These are phyloP conservation scores for Nymphalis urticae DNA, from an alignment of 2,888 invertebrate genomes.

Conservation along the genomic window DNA sequence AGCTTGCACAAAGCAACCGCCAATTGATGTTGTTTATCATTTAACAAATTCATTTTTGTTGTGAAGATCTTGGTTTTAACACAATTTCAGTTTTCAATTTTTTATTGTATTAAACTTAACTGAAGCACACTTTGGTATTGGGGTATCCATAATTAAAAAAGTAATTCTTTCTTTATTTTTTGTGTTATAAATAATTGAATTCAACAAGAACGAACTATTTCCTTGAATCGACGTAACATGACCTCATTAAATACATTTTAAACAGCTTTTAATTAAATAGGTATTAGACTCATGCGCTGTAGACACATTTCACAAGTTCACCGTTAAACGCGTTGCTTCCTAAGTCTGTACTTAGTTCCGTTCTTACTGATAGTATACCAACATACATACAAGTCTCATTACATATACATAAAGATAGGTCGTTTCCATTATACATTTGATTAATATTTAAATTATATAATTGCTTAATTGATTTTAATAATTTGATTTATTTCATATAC, in stretches of 20 bases:
- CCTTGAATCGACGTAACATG: conserved; percentile 36
- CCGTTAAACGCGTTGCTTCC: conserved; percentile 32
- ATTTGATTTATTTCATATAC: too few relatives aligned
- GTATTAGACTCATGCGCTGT: conserved; percentile 26
- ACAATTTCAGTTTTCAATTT: too few relatives aligned
- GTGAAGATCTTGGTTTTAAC: too few relatives aligned
- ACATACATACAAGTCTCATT: conserved; percentile 32
- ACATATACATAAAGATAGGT: conserved; percentile 30
- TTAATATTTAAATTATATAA: neutral
- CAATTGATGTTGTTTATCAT: too few relatives aligned
- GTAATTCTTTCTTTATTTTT: neutral
- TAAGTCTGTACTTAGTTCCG: conserved; percentile 29
- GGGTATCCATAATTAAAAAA: too few relatives aligned
- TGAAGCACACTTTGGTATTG: too few relatives aligned
- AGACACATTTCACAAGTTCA: conserved; percentile 30
- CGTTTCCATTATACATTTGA: conserved; percentile 23
- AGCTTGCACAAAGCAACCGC: too few relatives aligned
- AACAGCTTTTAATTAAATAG: conserved; percentile 31
- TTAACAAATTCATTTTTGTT: too few relatives aligned
- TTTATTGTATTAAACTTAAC: too few relatives aligned
- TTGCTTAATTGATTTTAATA: neutral
- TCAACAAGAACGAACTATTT: conserved; percentile 49
- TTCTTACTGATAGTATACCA: conserved; percentile 29
- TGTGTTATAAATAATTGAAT: too few relatives aligned
- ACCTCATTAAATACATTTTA: conserved; percentile 26